Evolutionary conservation across 23 tunicate species (phyloP), one percentile per base, ranked within the genome.

Genomic region (Ciona savignyi): DNA sequence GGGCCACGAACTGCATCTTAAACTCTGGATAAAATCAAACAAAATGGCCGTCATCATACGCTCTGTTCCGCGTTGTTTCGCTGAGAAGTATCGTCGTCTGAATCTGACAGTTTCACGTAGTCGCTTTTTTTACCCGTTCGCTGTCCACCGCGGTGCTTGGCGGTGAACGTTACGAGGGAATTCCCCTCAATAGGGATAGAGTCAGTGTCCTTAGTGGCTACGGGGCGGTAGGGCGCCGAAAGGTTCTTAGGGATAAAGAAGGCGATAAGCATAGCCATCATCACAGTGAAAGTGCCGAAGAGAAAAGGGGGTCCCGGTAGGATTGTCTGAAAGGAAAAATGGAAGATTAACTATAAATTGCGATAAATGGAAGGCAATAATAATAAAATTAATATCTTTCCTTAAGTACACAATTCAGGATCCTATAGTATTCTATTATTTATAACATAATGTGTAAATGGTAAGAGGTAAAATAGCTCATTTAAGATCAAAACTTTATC

Each of bases 281-380:
- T 33, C 26, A 83, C 99, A 1, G 95, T 51, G 31, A 79, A 72
- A 3, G 88, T 86, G 0, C 99, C 95, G 66, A 94, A 94, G 22
- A 94, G 79, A 71, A 89, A 94, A 19, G 99, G 99, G 26, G 99
- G 99, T 1, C 99, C 99, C 20, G 99, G 99, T 24, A 94, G 67
- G 3, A 88, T 70, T 9, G 73, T 78, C 90, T 87, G 75, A 21
- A 80, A 66, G 48, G 21, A 34, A 34, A 77, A 42, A 32, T 42
- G n/a, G n/a, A n/a, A n/a, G n/a, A n/a, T n/a, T n/a, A n/a, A n/a
- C n/a, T n/a, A n/a, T n/a, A n/a, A n/a, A n/a, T n/a, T n/a, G n/a
- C n/a, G n/a, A n/a, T n/a, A n/a, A n/a, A n/a, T n/a, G n/a, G n/a
- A n/a, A n/a, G n/a, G n/a, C n/a, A n/a, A n/a, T n/a, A n/a, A n/a